Evolutionary conservation across 2,113 vertebrate genomes (phyloP).

Genomic region (Aegithalos caudatus): DNA sequence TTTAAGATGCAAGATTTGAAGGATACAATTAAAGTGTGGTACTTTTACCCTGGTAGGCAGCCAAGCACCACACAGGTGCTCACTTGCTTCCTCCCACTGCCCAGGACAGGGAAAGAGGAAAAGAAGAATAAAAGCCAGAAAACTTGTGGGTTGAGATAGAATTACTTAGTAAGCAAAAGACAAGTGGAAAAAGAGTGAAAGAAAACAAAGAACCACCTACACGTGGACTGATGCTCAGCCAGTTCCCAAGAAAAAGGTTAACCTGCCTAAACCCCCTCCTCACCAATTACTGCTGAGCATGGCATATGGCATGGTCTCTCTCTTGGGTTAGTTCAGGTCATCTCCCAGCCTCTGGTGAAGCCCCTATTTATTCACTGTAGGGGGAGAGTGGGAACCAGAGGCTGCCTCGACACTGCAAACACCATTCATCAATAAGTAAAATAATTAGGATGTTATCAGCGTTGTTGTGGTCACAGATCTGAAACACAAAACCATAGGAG

Average conservation of each 20-base stretch:
- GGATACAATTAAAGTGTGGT: not conserved
- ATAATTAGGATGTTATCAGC: not conserved
- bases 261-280: not conserved
- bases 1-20: not conserved
- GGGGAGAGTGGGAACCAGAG: not conserved
- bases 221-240: rapidly evolving
- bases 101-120: not conserved
- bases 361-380: rapidly evolving
- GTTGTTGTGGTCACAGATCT: not conserved
- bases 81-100: not conserved
- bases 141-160: not conserved
- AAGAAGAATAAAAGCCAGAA: not conserved
- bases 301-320: not conserved
- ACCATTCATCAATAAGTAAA: not conserved
- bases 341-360: not conserved
- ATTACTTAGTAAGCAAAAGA: not conserved
- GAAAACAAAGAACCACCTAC: not conserved
- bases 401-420: not conserved
- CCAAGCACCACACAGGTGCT: not conserved
- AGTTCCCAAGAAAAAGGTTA: not conserved
- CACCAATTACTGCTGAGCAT: not conserved
- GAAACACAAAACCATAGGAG: not conserved
- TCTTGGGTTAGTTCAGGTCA: not conserved
- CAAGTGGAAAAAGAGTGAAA: not conserved
- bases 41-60: not conserved